These are phyloP conservation scores for Magallana angulata DNA, from an alignment of 1,140 invertebrate species.

Conservation along the genomic window DNA sequence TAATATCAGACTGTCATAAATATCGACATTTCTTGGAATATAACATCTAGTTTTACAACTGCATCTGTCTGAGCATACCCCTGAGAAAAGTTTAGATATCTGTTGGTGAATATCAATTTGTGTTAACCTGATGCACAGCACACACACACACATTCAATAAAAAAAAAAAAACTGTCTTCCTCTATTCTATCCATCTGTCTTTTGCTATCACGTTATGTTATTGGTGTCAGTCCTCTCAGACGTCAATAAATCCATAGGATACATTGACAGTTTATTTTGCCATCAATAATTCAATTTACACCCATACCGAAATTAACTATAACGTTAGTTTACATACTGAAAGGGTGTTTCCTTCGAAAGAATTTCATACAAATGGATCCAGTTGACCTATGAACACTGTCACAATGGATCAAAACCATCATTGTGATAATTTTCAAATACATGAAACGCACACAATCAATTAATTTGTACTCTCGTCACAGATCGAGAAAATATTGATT, in stretches of 20 bases:
- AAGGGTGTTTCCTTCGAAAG: conserved; percentile 8
- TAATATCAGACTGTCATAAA: not conserved
- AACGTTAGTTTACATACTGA: not conserved
- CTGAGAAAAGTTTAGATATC: not conserved
- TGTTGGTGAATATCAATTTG: not conserved
- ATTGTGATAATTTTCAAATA: conserved; percentile 11
- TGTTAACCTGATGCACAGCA: not conserved
- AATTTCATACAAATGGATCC: not conserved
- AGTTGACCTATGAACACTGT: not conserved
- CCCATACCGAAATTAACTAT: not conserved
- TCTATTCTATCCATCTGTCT: not conserved
- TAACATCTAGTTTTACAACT: not conserved
- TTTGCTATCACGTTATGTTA: not conserved
- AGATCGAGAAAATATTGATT: conserved; percentile 36
- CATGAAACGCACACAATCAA: conserved; percentile 33
- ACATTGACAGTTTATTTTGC: conserved; percentile 17
- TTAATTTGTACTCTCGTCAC: conserved; percentile 27
- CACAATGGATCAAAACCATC: not conserved
- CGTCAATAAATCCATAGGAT: conserved; percentile 14
- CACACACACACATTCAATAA: not conserved
- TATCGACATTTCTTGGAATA: not conserved
- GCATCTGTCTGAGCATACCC: not conserved
- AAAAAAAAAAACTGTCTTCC: too few relatives aligned
- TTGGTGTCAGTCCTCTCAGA: not conserved
- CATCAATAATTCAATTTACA: conserved; percentile 15